Evolutionary conservation across 2,888 invertebrate genomes (phyloP), one percentile per base, ranked within the genome.

Genomic region (Lasioglossum zephyrum): DNA sequence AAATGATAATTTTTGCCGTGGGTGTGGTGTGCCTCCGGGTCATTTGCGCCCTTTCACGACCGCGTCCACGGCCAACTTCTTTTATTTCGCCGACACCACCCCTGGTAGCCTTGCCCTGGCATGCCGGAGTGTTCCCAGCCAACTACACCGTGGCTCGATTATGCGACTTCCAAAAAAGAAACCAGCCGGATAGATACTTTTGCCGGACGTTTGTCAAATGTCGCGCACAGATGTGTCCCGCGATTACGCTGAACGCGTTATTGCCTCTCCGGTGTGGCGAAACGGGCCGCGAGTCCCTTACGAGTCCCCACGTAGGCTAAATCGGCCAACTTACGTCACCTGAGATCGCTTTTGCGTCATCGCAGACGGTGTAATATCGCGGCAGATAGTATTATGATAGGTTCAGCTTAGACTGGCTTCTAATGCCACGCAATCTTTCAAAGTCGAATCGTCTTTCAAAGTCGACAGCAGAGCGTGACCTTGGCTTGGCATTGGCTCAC

Each of bases 1-100:
- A 93, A 93, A 93, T 93, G 92, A 93, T 93, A 93, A 93, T 92
- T 93, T 93, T 90, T 87, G 79, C 86, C 26, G 88, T 88, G 91
- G 91, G 90, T 90, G 91, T 90, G 91, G 92, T 90, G 80, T 90
- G 87, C 90, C 87, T 78, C 57, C 88, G 88, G 91, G 89, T 92
- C 91, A 90, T 93, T 93, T 92, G 90, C 92, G 89, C 90, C 89
- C 90, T 91, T 90, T 89, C 86, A 87, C 41, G 79, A 39, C 44
- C 77, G 76, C 69, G 78, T 80, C 57, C 79, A 49, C 53, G 73
- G 53, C 39, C 63, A n/a, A 69, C 49, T 73, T 89, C 85, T 79
- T 75, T 88, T 85, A 90, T 88, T 87, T 84, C 53, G 74, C 77
- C 82, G 3, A 11, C 57, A 76, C 16, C 57, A 76, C 16, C 79